These are phyloP conservation scores for Brachypterus glaber DNA, from an alignment of 2,888 invertebrate species.

Conservation along the genomic window DNA sequence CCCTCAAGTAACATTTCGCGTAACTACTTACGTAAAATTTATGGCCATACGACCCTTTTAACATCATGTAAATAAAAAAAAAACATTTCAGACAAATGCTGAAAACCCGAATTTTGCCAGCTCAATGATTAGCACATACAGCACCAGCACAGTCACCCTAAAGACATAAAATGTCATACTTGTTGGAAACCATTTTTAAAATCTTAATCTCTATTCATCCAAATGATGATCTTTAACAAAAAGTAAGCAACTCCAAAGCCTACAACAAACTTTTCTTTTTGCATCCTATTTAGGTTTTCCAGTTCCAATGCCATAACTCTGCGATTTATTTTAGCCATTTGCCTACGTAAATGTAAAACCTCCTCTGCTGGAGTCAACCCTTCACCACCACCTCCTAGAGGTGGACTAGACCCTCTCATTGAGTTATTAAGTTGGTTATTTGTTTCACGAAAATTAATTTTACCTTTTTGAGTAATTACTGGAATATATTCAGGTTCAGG, in stretches of 20 bases:
- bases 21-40: too few species aligned
- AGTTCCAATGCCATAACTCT: constrained; percentile 80
- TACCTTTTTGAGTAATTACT: constrained; percentile 28
- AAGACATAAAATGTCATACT: too few species aligned
- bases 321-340: constrained; percentile 78
- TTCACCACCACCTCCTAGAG: constrained; percentile 43
- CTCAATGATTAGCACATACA: too few species aligned
- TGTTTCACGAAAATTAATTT: constrained; percentile 31
- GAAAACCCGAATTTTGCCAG: too few species aligned
- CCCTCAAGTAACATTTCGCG: too few species aligned
- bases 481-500: constrained; percentile 33
- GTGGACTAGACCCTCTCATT: constrained; percentile 30
- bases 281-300: constrained; percentile 72
- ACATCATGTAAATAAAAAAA: too few species aligned
- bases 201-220: constrained; percentile 53
- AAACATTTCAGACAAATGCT: too few species aligned
- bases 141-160: too few species aligned
- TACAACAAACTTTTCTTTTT: constrained; percentile 78
- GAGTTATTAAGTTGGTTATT: constrained; percentile 24
- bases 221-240: constrained; percentile 73
- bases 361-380: constrained; percentile 66
- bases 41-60: too few species aligned
- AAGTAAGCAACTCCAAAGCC: constrained; percentile 79
- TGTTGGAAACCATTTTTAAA: too few species aligned
- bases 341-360: constrained; percentile 70